Conservation (phyloP, 2,888 invertebrate species). For the Parnassius mnemosyne region DNA sequence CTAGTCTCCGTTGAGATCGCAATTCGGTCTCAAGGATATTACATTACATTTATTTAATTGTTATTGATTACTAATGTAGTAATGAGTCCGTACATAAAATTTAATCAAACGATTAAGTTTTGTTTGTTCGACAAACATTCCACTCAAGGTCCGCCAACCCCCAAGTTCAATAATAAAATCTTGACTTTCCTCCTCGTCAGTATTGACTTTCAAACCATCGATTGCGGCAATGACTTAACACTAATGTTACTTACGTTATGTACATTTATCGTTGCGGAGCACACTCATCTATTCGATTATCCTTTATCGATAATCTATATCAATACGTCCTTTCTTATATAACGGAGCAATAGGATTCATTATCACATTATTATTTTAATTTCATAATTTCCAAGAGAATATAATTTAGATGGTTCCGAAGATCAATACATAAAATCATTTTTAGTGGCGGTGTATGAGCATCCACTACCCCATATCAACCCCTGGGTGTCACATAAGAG, state of each 20-base stretch:
- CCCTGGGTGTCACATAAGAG: no score
- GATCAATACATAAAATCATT: no score
- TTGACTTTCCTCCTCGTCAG: neutral
- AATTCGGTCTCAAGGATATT: no score
- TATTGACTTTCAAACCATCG: constrained; percentile 12
- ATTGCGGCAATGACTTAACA: constrained; percentile 15
- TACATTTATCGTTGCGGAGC: constrained; percentile 3
- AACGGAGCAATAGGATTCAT: neutral
- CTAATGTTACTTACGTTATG: neutral
- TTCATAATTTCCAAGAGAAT: neutral
- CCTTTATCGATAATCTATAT: neutral
- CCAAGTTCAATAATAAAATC: neutral
- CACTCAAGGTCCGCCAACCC: neutral
- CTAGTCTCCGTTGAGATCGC: no score
- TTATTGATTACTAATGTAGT: no score
- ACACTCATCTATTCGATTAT: neutral
- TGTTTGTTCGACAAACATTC: no score
- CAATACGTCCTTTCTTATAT: neutral
- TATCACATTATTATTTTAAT: neutral
- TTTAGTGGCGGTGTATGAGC: no score
- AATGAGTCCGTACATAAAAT: no score
- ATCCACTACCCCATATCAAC: no score
- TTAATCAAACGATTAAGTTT: no score
- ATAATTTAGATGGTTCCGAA: no score
- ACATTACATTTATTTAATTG: no score